These are phyloP conservation scores for Gymnothorax javanicus DNA, from an alignment of 2,797 vertebrate species.

Conservation along the genomic window DNA sequence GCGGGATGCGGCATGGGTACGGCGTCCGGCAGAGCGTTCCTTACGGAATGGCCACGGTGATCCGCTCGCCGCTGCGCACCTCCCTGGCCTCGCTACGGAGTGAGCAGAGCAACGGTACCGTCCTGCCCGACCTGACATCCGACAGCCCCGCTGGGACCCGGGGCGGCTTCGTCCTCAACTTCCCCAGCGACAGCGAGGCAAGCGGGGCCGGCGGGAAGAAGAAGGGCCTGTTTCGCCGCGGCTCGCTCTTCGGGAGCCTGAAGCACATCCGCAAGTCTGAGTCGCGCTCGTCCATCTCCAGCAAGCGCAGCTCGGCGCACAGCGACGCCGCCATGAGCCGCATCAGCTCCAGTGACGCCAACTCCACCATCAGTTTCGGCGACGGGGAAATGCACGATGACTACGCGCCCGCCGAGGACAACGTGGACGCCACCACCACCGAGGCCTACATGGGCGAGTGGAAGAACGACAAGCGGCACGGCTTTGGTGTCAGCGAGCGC, in stretches of 20 bases:
- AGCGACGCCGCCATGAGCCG: conserved; percentile 91
- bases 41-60: conserved; percentile 93
- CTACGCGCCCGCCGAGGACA: conserved; percentile 83
- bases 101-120: conserved; percentile 90
- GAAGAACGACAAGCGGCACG: conserved; percentile 92
- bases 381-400: conserved; percentile 83
- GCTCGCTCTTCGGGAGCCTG: conserved; percentile 91
- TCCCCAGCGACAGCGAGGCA: conserved; percentile 85
- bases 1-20: conserved; percentile 93
- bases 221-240: conserved; percentile 89
- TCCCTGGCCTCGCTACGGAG: conserved; percentile 90
- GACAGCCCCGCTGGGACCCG: conserved; percentile 88
- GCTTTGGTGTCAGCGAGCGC: conserved; percentile 91
- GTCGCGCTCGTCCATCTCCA: conserved; percentile 92
- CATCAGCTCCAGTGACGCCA: conserved; percentile 94
- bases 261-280: conserved; percentile 89
- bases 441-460: conserved; percentile 94
- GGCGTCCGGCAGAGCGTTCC: conserved; percentile 95
- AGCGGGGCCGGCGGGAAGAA: conserved; percentile 76
- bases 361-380: conserved; percentile 91
- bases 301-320: conserved; percentile 91
- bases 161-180: conserved; percentile 93
- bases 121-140: conserved; percentile 79
- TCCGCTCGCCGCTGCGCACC: conserved; percentile 89
- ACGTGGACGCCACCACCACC: conserved; percentile 93